Evolutionary conservation across 2,888 invertebrate genomes (phyloP).

Genomic region (Coecobrya sp.): DNA sequence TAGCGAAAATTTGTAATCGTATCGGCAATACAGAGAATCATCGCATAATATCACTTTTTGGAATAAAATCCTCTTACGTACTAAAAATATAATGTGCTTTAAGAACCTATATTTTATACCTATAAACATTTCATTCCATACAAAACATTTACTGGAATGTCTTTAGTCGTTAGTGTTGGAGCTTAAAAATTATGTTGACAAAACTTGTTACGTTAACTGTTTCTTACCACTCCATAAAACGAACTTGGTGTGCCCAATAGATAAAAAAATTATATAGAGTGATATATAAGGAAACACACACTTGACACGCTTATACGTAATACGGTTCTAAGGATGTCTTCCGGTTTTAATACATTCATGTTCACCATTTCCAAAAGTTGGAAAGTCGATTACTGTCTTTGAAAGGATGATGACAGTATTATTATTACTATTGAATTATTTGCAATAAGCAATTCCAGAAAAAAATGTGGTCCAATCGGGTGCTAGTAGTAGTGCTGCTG

Average conservation of each 20-base stretch:
- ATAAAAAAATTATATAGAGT: background rate
- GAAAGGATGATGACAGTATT: background rate
- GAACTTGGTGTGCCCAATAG: background rate
- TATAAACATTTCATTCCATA: too few species aligned
- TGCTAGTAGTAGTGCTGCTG: background rate
- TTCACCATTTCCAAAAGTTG: background rate
- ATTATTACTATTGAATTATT: background rate
- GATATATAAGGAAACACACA: background rate
- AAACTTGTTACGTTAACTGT: background rate
- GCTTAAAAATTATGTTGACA: background rate
- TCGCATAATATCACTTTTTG: too few species aligned
- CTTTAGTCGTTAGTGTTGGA: too few species aligned
- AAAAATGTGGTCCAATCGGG: constrained; percentile 31
- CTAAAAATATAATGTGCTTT: too few species aligned
- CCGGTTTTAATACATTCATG: background rate
- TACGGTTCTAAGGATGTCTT: background rate
- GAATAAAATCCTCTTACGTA: too few species aligned
- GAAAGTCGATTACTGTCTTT: background rate
- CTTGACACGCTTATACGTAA: background rate
- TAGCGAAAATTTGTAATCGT: background rate
- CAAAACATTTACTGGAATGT: too few species aligned
- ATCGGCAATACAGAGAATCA: background rate
- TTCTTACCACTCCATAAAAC: background rate
- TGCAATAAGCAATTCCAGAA: background rate
- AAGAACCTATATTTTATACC: too few species aligned